A percentile compares a stretch with the other conserved stretches of the same genome.
phyloP scores from a whole-genome alignment of 1,140 invertebrate genomes.

The Monomorium pharaonis region DNA sequence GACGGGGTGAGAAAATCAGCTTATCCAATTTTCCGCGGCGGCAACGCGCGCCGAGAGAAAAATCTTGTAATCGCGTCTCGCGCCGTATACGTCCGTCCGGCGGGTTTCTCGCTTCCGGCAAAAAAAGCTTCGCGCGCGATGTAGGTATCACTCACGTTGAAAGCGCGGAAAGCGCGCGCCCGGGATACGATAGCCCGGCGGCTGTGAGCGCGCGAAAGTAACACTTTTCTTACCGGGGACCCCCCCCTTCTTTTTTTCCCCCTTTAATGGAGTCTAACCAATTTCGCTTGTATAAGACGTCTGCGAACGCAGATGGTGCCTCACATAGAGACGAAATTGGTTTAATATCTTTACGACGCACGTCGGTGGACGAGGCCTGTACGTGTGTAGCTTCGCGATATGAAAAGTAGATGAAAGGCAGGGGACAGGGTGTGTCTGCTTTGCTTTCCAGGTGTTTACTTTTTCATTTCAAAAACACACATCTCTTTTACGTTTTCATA shows the following conservation, averaged over 20 bases:
- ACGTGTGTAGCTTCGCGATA: background rate
- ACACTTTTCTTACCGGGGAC: slow-evolving; percentile 1
- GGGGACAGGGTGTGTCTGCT: background rate
- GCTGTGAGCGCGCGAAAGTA: background rate
- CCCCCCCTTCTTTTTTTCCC: too few species aligned
- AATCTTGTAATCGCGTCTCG: slow-evolving; percentile 45
- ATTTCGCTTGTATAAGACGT: slow-evolving; percentile 13
- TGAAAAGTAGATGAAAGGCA: slow-evolving; percentile 22
- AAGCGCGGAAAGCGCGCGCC: background rate
- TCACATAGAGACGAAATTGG: slow-evolving; percentile 5
- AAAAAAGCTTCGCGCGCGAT: slow-evolving; percentile 11
- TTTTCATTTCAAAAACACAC: slow-evolving; percentile 22
- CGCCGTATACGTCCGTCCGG: slow-evolving; percentile 16
- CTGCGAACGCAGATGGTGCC: background rate
- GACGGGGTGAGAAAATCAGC: slow-evolving; percentile 22
- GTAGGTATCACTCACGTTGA: slow-evolving; percentile 21
- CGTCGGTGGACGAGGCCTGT: background rate
- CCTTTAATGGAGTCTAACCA: slow-evolving; percentile 39
- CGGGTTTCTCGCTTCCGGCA: slow-evolving; percentile 23
- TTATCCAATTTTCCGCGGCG: slow-evolving; percentile 36
- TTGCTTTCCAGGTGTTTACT: background rate
- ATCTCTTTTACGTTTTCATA: slow-evolving; percentile 2
- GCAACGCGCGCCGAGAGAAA: slow-evolving; percentile 43
- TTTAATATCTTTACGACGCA: slow-evolving; percentile 14
- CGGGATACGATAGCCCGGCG: background rate